These are phyloP conservation scores for Aphis craccivora DNA, from an alignment of 1,140 invertebrate genomes.

Conservation along the genomic window DNA sequence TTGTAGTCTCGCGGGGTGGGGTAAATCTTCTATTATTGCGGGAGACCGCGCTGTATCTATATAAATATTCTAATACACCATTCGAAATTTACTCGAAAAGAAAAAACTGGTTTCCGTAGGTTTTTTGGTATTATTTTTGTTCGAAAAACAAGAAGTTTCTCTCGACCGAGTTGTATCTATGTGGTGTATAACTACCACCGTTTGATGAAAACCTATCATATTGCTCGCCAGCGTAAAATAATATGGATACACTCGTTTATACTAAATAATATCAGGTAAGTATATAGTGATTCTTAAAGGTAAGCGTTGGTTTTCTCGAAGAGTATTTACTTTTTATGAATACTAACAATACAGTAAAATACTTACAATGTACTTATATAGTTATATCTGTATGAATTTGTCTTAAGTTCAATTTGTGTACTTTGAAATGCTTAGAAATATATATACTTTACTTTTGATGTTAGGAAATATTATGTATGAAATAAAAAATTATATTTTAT, in stretches of 20 bases:
- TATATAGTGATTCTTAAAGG: background rate
- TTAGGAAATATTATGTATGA: background rate
- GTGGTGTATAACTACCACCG: background rate
- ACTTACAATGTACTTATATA: background rate
- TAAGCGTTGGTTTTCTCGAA: background rate
- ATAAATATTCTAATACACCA: background rate
- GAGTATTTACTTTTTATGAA: background rate
- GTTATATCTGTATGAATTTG: background rate
- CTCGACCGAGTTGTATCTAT: background rate
- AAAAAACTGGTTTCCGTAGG: constrained; percentile 29
- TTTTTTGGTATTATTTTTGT: background rate
- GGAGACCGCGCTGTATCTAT: background rate
- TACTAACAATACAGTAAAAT: background rate
- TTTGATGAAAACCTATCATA: background rate
- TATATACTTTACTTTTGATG: background rate
- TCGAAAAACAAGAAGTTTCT: background rate
- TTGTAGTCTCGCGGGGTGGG: background rate
- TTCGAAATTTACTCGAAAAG: background rate
- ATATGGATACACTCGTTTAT: background rate
- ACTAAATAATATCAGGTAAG: background rate
- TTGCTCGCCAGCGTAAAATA: background rate
- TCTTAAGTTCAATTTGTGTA: background rate
- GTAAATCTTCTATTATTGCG: background rate
- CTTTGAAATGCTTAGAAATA: background rate
- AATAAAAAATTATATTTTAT: background rate